Evolutionary conservation across 2,888 invertebrate genomes (phyloP), one percentile per base, ranked within the genome.

Genomic region (Malachius bipustulatus): DNA sequence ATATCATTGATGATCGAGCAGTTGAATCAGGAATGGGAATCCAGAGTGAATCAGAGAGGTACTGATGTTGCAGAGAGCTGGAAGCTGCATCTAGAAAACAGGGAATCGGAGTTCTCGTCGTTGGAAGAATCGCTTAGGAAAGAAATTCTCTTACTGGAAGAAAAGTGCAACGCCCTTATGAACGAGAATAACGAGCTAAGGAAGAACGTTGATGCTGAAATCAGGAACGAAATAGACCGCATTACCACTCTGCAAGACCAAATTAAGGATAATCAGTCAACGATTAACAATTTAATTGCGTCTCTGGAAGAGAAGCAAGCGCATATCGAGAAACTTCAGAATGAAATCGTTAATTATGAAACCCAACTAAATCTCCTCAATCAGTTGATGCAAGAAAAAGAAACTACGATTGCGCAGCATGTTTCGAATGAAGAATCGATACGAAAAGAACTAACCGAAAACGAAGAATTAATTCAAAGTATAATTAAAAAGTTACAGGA

Each of bases 31-130:
- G 51, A 47, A 28, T 56, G 56, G 55, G 59, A 72, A 26, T 62
- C 65, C 39, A 66, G 73, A 37, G 68, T 77, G 15, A 77, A 78
- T 50, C 75, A 78, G 55, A 66, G 75, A 45, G 77, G 78, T 34
- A 66, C 66, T 47, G 77, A 78, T 62, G 71, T 80, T 38, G 77
- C 78, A 6, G 72, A 74, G 58, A 65, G 77, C 49, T 78, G 78
- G 79, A 77, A 78, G 50, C 66, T 73, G 43, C 78, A 80, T 57
- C 55, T 79, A 37, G 65, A 70, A n/a, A 66, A 69, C 46, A 67
- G 74, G 27, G 77, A 79, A 62, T 62, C 59, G 6, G 77, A 76
- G 47, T 77, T 76, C 49, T 63, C 66, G 39, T 62, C 65, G 43
- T 52, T 56, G 3, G 73, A 74, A 57, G 56, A 60, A 34, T 65